Evolutionary conservation across 2,888 invertebrate genomes (phyloP).

Genomic region (Isotomurus palustris): DNA sequence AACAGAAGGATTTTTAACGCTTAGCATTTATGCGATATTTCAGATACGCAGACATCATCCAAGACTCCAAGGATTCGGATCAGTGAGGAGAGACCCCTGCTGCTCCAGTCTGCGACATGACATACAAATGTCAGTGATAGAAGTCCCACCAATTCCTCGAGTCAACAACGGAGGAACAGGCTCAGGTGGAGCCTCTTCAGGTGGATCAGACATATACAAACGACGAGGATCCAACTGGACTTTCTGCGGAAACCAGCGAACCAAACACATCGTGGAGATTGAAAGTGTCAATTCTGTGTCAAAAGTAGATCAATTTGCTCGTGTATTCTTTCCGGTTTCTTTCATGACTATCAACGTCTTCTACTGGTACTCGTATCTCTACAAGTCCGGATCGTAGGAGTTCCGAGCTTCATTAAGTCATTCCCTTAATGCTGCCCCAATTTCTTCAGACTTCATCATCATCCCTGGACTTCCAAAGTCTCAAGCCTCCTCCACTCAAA

Average conservation of each 20-base stretch:
- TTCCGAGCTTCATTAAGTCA: too few relatives aligned
- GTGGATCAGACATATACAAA: constrained; percentile 10
- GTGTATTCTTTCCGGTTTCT: constrained; percentile 69
- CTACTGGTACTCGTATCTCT: constrained; percentile 72
- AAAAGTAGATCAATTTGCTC: constrained; percentile 69
- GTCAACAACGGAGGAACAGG: constrained; percentile 40
- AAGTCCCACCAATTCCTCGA: constrained; percentile 26
- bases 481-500: too few relatives aligned
- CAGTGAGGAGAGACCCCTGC: too few relatives aligned
- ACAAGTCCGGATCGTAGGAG: too few relatives aligned
- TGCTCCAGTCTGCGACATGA: not conserved
- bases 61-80: not conserved
- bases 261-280: constrained; percentile 20
- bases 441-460: too few relatives aligned
- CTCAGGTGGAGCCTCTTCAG: constrained; percentile 10
- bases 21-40: too few relatives aligned
- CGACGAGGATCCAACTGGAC: constrained; percentile 36
- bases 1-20: too few relatives aligned
- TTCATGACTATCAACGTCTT: constrained; percentile 71
- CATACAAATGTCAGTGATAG: constrained; percentile 38
- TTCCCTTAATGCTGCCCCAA: too few relatives aligned
- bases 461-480: too few relatives aligned
- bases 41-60: too few relatives aligned
- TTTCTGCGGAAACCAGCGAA: constrained; percentile 25
- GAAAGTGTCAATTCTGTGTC: constrained; percentile 70